A percentile compares a stretch with the other conserved stretches of the same genome.
Conservation (phyloP, 2,888 invertebrate genomes). For the Rambutsinella grinnellia region DNA sequence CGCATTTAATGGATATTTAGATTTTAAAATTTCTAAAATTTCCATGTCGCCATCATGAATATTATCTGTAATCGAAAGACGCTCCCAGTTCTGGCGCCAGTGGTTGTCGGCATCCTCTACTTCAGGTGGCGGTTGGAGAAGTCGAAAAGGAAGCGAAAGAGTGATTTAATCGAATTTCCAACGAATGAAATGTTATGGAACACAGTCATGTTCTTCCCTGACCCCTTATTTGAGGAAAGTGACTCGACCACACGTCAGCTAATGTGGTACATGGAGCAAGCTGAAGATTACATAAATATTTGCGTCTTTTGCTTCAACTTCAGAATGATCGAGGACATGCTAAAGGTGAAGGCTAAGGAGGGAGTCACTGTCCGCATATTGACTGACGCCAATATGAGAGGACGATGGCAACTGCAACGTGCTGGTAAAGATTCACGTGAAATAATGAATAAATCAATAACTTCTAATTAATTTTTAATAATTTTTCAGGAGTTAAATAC, state of each 20-base stretch:
- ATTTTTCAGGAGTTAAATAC: too few species aligned
- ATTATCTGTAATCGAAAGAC: too few species aligned
- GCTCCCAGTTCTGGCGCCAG: too few species aligned
- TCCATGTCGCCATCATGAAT: too few species aligned
- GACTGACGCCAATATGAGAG: neutral
- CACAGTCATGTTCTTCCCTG: slow-evolving; percentile 50
- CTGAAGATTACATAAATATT: slow-evolving; percentile 17
- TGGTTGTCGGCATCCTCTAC: too few species aligned
- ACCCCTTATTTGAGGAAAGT: slow-evolving; percentile 29
- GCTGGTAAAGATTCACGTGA: neutral
- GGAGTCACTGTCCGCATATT: slow-evolving; percentile 18
- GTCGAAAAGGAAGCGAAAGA: too few species aligned
- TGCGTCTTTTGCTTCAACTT: slow-evolving; percentile 29
- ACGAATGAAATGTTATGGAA: slow-evolving; percentile 51
- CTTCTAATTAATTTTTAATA: too few species aligned
- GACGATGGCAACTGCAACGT: neutral
- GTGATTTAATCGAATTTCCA: too few species aligned
- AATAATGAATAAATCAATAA: neutral
- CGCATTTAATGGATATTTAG: too few species aligned
- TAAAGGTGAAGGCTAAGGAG: slow-evolving; percentile 6
- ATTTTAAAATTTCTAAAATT: too few species aligned
- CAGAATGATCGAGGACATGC: slow-evolving; percentile 14
- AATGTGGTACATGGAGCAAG: slow-evolving; percentile 50
- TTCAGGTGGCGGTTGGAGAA: too few species aligned
- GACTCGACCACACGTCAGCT: slow-evolving; percentile 28